These are phyloP conservation scores for Odontothrips loti DNA, from an alignment of 2,888 invertebrate species.

Conservation along the genomic window DNA sequence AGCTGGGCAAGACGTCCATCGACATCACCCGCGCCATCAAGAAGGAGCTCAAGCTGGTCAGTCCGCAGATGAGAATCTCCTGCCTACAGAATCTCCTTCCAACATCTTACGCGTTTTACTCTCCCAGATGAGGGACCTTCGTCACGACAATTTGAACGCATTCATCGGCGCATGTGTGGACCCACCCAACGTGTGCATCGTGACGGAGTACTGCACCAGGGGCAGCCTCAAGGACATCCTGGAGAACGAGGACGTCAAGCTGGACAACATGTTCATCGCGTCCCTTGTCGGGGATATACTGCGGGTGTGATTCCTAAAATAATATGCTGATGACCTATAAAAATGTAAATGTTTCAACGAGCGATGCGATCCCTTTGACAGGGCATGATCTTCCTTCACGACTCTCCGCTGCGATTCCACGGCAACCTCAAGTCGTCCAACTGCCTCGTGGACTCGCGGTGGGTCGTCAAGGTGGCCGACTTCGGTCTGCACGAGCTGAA, in stretches of 20 bases:
- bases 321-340: background rate
- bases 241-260: conserved; percentile 81
- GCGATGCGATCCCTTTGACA: conserved; percentile 44
- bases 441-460: conserved; percentile 89
- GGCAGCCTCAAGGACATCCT: conserved; percentile 91
- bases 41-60: conserved; percentile 85
- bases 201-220: conserved; percentile 83
- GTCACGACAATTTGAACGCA: conserved; percentile 87
- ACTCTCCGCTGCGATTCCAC: conserved; percentile 79
- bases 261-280: conserved; percentile 94
- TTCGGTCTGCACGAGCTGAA: conserved; percentile 87
- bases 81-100: no score
- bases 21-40: conserved; percentile 88
- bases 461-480: conserved; percentile 91
- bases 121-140: conserved; percentile 76
- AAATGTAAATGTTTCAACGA: background rate
- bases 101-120: conserved; percentile 28
- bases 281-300: conserved; percentile 92
- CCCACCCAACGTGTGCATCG: conserved; percentile 81
- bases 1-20: conserved; percentile 76
- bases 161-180: conserved; percentile 91
- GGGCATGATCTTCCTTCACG: conserved; percentile 89
- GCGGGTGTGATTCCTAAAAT: conserved; percentile 55
- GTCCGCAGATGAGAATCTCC: no score
- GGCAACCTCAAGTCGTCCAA: conserved; percentile 86